phyloP scores from a whole-genome alignment of 2,888 invertebrate species.

The Ommatoiulus sabulosus region DNA sequence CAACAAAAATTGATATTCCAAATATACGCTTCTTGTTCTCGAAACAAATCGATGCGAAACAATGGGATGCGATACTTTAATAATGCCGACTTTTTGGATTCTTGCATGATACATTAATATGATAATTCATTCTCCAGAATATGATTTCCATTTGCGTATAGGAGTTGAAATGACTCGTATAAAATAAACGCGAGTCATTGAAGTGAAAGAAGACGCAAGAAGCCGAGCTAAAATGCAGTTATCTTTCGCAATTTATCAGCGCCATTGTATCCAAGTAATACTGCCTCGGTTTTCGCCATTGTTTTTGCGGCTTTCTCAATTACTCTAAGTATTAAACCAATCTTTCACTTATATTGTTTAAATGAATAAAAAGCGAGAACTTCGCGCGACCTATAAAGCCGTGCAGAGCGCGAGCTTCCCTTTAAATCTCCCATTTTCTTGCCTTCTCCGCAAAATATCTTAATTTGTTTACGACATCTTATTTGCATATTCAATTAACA shows the following conservation, averaged over 20 bases:
- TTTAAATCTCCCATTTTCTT: neutral
- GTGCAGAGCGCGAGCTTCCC: neutral
- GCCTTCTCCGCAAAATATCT: neutral
- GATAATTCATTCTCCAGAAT: conserved; percentile 12
- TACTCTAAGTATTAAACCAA: conserved; percentile 15
- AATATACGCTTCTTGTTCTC: neutral
- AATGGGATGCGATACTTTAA: neutral
- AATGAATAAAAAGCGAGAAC: neutral
- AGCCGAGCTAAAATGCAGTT: neutral
- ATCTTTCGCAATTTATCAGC: conserved; percentile 18
- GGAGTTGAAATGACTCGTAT: neutral
- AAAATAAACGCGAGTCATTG: neutral
- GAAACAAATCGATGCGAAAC: neutral
- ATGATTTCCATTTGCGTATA: neutral
- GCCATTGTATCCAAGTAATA: neutral
- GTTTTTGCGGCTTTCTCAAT: conserved; percentile 1
- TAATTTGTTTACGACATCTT: conserved; percentile 2
- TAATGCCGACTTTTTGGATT: conserved; percentile 24
- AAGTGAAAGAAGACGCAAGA: neutral
- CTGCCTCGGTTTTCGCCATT: neutral
- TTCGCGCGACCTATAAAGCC: neutral
- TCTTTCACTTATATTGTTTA: neutral
- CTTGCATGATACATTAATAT: neutral
- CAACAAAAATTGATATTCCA: neutral
- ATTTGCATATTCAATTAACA: conserved; percentile 39